Percentiles rank a stretch among this genome's conserved stretches.
Evolutionary conservation across 2,113 vertebrate species (phyloP).

Genomic region (Podilymbus podiceps): DNA sequence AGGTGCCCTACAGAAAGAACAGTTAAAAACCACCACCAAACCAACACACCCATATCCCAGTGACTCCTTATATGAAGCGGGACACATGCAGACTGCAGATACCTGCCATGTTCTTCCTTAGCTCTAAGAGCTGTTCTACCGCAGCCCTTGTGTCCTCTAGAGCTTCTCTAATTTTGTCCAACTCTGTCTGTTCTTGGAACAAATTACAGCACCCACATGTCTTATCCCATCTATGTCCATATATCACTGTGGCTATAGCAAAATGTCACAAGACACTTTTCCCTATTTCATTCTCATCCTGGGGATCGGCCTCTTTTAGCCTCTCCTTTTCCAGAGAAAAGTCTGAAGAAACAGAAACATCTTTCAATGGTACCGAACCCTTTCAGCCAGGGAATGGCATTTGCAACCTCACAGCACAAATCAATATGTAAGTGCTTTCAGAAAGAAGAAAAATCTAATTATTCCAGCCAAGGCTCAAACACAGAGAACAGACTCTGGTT

Average conservation of each 20-base stretch:
- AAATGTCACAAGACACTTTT: background rate
- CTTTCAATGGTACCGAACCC: background rate
- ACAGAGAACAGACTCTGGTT: background rate
- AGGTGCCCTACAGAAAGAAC: background rate
- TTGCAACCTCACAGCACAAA: background rate
- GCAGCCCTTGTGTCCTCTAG: background rate
- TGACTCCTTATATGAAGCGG: background rate
- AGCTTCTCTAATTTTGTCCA: background rate
- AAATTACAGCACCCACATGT: background rate
- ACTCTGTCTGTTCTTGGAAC: background rate
- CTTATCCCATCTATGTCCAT: background rate
- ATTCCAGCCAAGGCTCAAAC: background rate
- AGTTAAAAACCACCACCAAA: background rate
- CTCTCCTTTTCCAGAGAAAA: background rate
- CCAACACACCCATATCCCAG: background rate
- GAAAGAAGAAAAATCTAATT: background rate
- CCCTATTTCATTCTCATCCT: background rate
- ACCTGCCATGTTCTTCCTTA: background rate
- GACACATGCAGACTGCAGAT: background rate
- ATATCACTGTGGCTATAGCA: background rate
- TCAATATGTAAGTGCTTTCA: background rate
- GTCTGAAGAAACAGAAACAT: background rate
- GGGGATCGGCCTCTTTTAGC: background rate
- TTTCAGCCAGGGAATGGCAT: background rate
- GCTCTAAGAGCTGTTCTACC: background rate